A percentile compares a stretch with the other conserved stretches of the same genome.
phyloP scores from a whole-genome alignment of 2,888 invertebrate genomes.

The Polylopha cassiicola region DNA sequence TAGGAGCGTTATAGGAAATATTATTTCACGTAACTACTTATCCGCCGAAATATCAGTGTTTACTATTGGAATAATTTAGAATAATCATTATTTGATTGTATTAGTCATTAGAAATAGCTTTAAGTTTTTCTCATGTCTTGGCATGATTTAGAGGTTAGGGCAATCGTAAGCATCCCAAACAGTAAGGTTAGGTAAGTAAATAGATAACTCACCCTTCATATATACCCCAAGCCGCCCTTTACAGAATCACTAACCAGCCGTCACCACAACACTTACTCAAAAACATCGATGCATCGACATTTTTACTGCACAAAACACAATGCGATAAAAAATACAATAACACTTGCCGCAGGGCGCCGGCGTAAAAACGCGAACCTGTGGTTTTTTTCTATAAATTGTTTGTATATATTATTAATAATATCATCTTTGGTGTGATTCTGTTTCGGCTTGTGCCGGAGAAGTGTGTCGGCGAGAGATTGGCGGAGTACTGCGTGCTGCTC shows the following conservation, averaged over 20 bases:
- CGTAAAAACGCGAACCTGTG: conserved; percentile 24
- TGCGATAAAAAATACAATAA: conserved; percentile 37
- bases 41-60: too few species aligned
- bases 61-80: too few species aligned
- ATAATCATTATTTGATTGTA: too few species aligned
- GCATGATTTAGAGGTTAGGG: too few species aligned
- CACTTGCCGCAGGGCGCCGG: conserved; percentile 29
- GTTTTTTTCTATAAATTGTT: conserved; percentile 28
- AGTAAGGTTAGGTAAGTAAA: conserved; percentile 1
- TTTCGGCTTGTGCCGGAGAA: too few species aligned
- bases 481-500: conserved; percentile 63
- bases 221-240: conserved; percentile 44
- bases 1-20: too few species aligned
- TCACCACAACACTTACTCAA: conserved; percentile 40
- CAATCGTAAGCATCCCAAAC: too few species aligned
- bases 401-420: conserved; percentile 30
- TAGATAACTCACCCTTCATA: conserved; percentile 66
- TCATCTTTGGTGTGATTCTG: too few species aligned
- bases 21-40: too few species aligned
- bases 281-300: conserved; percentile 44
- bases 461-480: conserved; percentile 56
- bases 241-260: conserved; percentile 29
- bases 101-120: too few species aligned
- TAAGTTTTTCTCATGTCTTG: too few species aligned
- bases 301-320: conserved; percentile 33